Conservation (phyloP, 2,113 vertebrate species). For the Stegostoma tigrinum region DNA sequence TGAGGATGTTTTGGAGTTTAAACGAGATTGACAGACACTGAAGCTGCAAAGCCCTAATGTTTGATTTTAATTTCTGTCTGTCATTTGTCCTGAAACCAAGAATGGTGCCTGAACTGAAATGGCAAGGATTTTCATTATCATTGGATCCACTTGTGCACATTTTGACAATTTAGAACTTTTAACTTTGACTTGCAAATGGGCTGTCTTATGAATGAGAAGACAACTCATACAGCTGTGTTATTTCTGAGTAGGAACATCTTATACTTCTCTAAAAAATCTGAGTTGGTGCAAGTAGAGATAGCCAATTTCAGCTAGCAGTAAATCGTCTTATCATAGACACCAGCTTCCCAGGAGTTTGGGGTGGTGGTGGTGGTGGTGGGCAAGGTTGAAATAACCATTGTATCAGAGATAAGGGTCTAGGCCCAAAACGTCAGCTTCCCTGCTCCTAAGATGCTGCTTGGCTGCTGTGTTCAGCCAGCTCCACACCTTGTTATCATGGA, state of each 20-base stretch:
- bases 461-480: no score
- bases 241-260: not conserved
- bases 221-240: not conserved
- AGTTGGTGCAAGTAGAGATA: not conserved
- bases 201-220: not conserved
- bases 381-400: no score
- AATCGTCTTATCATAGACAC: not conserved
- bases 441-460: no score
- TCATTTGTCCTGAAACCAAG: not conserved
- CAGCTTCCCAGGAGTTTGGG: not conserved
- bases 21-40: constrained; percentile 17
- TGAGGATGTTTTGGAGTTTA: not conserved
- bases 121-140: not conserved
- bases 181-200: not conserved
- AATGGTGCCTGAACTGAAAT: not conserved
- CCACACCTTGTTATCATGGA: no score
- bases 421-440: no score
- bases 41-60: not conserved
- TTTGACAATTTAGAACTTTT: not conserved
- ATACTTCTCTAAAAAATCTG: not conserved
- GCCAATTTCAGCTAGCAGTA: not conserved
- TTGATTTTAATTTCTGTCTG: constrained; percentile 31
- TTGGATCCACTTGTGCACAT: not conserved
- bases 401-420: no score
- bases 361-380: not conserved